Evolutionary conservation across 2,113 vertebrate species (phyloP), one percentile per base, ranked within the genome.

Genomic region (Brachirus orientalis): DNA sequence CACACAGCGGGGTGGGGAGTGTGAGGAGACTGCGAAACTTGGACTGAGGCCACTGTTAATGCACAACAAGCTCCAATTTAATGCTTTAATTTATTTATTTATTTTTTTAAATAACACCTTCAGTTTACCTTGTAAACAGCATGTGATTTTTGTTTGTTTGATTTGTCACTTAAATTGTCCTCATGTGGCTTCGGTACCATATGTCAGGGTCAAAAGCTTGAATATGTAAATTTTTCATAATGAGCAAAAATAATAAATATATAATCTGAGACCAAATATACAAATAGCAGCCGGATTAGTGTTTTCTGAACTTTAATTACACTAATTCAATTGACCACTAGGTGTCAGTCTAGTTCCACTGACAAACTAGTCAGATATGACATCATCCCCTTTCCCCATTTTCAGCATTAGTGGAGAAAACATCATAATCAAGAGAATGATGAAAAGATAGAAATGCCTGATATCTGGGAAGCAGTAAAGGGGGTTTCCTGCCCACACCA

Each of bases 301-400:
- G n/a, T n/a, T n/a, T n/a, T n/a, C n/a, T n/a, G n/a, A 35, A n/a
- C 33, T 45, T 51, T 11, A 28, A 4, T 33, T 48, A 18, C 13
- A 63, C 10, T 56, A 4, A 64, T 13, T 51, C 0, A 1, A 45
- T 40, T 50, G 4, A 10, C 85, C 91, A 91, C 88, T 64, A 78
- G 90, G 72, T 88, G 88, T 81, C 86, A 72, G 68, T 56, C 18
- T 72, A 33, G 43, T 51, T 75, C 58, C 28, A 71, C 46, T 58
- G 40, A 20, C n/a, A n/a, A 69, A 22, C 36, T 44, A 28, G 28
- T 28, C 28, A 28, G 28, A 28, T 3, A 28, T 28, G 28, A 28
- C 28, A 6, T 28, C 28, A 28, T 28, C 28, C 6, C 28, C 28
- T 28, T 28, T 28, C 28, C 28, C 28, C 28, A n/a, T 53, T 37